A percentile compares a stretch with the other conserved stretches of the same genome.
These are phyloP conservation scores for Chymomyza procnemis DNA, from an alignment of 2,888 invertebrate genomes.

Conservation along the genomic window DNA sequence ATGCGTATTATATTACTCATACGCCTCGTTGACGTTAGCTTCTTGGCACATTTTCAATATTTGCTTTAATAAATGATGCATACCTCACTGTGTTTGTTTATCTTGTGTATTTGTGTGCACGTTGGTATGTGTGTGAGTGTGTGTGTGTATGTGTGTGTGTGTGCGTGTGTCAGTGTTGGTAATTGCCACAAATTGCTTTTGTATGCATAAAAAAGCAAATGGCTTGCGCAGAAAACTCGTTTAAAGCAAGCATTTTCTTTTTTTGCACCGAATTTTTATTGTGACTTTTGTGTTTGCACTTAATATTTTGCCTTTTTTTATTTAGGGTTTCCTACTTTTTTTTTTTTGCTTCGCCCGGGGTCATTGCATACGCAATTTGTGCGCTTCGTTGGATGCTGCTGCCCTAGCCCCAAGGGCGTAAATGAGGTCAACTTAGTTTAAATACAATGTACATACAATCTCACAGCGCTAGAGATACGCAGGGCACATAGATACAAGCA, in stretches of 20 bases:
- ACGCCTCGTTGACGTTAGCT: not conserved
- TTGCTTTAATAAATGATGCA: not conserved
- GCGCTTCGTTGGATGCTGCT: not conserved
- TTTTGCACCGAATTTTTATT: not conserved
- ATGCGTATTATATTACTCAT: not conserved
- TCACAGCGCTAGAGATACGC: not conserved
- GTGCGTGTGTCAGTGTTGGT: not conserved
- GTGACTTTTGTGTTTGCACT: not conserved
- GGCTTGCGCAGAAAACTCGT: not conserved
- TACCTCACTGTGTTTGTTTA: not conserved
- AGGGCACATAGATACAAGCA: slow-evolving; percentile 4
- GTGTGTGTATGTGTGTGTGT: not conserved
- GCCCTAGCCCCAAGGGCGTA: slow-evolving; percentile 7
- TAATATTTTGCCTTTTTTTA: not conserved
- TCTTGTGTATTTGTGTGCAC: too few species aligned
- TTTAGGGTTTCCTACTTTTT: not conserved
- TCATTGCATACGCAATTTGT: not conserved
- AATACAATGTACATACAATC: slow-evolving; percentile 32
- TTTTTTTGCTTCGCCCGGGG: too few species aligned
- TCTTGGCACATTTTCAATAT: not conserved
- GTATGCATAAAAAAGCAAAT: not conserved
- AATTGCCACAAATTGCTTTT: not conserved
- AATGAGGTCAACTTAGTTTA: slow-evolving; percentile 43
- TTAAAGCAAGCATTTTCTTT: not conserved
- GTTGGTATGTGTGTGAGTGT: too few species aligned